Base-by-base conservation (phyloP, 1,140 invertebrate species). In the Heliothis subflexa region DNA sequence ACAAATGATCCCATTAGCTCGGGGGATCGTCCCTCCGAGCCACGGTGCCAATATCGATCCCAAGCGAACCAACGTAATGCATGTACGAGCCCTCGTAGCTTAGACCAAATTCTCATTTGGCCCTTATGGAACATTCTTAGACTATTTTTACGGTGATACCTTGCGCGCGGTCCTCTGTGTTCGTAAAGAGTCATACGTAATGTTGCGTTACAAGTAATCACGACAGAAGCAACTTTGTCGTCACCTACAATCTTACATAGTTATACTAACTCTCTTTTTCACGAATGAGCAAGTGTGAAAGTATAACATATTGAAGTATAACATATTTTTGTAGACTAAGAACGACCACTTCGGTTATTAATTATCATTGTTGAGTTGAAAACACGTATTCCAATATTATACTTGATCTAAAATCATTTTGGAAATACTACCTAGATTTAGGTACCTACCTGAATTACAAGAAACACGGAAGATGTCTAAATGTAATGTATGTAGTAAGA, bases 1-100 rank as follows among this genome's bases (percentile, higher is more conserved):
- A 79, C 79, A 84, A 85, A 85, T 85, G 82, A 84, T 80, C 79
- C 83, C 80, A 82, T 84, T 86, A 86, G 78, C 76, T 80, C 81
- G 68, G 54, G 84, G 80, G 80, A 79, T 82, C 71, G 78, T 80
- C 78, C 77, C 79, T 83, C 82, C 74, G 49, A 52, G 78, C 73
- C 71, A 76, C 73, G 78, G 77, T 78, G 75, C 78, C 79, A 76
- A 80, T 86, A 86, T 86, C 78, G 84, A 86, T 86, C 84, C 82
- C 47, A 18, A 52, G 59, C 50, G 59, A 78, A 74, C 71, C 59
- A 66, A 57, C 61, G 74, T 55, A 77, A 68, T 68, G 50, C 59
- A 71, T 55, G 40, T 21, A 40, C 33, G 5, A 40, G 49, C 68
- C 52, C 66, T 70, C 66, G 52, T 70, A 70, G 50, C 66, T 50